Evolutionary conservation across 2,888 invertebrate genomes (phyloP).

Genomic region (Drosophila yooni): DNA sequence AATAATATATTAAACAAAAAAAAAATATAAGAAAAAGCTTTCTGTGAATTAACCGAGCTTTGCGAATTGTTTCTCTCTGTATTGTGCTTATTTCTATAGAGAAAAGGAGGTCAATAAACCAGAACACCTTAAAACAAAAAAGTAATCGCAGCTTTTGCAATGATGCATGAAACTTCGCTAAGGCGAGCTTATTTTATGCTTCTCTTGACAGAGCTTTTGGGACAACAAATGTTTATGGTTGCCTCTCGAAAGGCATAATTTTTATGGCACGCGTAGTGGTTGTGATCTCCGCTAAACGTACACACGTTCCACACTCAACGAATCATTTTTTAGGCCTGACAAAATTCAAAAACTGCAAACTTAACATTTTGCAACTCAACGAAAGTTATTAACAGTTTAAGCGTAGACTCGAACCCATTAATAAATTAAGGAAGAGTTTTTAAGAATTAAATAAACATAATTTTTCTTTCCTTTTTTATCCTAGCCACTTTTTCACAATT

Average conservation of each 20-base stretch:
- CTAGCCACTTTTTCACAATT: neutral
- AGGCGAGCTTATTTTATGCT: slow-evolving; percentile 31
- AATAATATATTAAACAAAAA: slow-evolving; percentile 19
- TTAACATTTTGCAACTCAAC: neutral
- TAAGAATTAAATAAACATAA: too few relatives aligned
- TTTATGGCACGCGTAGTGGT: slow-evolving; percentile 9
- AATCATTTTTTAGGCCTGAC: neutral
- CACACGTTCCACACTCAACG: slow-evolving; percentile 41
- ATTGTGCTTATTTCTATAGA: neutral
- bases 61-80: neutral
- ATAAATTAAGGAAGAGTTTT: neutral
- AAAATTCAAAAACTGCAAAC: neutral
- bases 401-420: slow-evolving; percentile 1
- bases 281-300: neutral
- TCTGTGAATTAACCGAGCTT: neutral
- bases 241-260: neutral
- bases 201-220: slow-evolving; percentile 38
- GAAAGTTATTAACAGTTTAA: neutral
- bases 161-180: neutral
- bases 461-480: neutral
- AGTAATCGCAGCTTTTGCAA: neutral
- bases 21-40: too few relatives aligned
- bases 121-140: slow-evolving; percentile 17
- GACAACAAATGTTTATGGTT: slow-evolving; percentile 20
- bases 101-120: slow-evolving; percentile 53